A percentile compares a stretch with the other conserved stretches of the same genome.
Conservation (phyloP, 2,113 vertebrate genomes). For the Cariama cristata region DNA sequence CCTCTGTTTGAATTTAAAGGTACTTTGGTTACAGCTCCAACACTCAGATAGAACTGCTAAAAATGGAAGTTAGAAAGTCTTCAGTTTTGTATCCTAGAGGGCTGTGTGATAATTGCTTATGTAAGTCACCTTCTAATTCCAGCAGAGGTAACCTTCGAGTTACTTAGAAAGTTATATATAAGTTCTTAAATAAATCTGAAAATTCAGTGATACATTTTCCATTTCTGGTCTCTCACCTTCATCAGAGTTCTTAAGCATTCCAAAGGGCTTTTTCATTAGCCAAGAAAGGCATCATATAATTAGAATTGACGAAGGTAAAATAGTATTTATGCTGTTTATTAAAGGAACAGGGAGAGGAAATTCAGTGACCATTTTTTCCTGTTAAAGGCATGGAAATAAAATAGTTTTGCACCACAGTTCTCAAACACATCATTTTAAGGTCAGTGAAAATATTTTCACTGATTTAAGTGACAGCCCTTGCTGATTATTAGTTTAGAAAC, state of each 20-base stretch:
- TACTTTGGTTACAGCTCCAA: not conserved
- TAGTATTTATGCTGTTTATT: not conserved
- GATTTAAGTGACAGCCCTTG: not conserved
- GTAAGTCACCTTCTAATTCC: slow-evolving; percentile 58
- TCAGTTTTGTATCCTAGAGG: slow-evolving; percentile 60
- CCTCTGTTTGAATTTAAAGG: slow-evolving; percentile 39
- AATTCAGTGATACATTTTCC: not conserved
- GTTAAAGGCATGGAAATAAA: not conserved
- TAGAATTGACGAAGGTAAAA: not conserved
- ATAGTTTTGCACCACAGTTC: not conserved
- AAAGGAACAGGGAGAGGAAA: not conserved
- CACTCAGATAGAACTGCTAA: slow-evolving; percentile 28
- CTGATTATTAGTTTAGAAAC: not conserved
- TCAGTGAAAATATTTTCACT: not conserved
- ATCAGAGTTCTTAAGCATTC: not conserved
- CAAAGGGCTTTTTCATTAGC: not conserved
- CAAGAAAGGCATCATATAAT: not conserved
- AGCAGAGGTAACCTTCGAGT: slow-evolving; percentile 18
- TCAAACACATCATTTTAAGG: not conserved
- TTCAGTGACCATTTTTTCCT: not conserved
- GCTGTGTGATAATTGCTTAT: slow-evolving; percentile 47
- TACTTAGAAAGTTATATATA: slow-evolving; percentile 47
- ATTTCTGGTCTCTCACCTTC: not conserved
- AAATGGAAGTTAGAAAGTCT: slow-evolving; percentile 53
- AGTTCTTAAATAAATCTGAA: slow-evolving; percentile 52